Percentiles rank a stretch among this genome's conserved stretches.
These are phyloP conservation scores for Spatula clypeata DNA, from an alignment of 2,797 vertebrate genomes.

Conservation along the genomic window DNA sequence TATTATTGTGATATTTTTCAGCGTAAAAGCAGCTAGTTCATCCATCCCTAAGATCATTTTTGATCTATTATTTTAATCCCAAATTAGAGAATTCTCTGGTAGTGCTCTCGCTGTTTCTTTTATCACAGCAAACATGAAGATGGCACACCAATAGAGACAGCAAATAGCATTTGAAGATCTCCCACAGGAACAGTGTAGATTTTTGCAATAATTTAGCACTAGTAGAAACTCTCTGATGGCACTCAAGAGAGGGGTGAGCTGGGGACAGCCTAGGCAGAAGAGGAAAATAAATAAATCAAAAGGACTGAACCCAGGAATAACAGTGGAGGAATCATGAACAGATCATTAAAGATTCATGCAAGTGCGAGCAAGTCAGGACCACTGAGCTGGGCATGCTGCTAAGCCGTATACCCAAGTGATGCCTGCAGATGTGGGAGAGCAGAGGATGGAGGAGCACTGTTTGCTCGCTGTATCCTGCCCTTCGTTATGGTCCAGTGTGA, in stretches of 20 bases:
- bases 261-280: constrained; percentile 25
- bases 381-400: neutral
- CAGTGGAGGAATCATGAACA: neutral
- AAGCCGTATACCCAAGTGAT: neutral
- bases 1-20: neutral
- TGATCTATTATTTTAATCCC: constrained; percentile 50
- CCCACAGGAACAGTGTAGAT: constrained; percentile 31
- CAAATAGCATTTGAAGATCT: constrained; percentile 42
- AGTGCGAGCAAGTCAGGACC: neutral
- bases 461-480: neutral
- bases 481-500: neutral
- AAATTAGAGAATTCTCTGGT: constrained; percentile 32
- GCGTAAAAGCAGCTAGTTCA: neutral
- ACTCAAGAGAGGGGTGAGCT: neutral
- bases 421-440: neutral
- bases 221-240: neutral
- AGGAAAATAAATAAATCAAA: constrained; percentile 35
- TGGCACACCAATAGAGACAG: constrained; percentile 1
- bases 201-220: constrained; percentile 20
- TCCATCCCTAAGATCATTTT: neutral
- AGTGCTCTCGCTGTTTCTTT: constrained; percentile 48
- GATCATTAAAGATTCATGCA: neutral
- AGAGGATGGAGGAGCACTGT: neutral
- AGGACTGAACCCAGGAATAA: neutral
- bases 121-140: constrained; percentile 22